Evolutionary conservation across 2,797 vertebrate genomes (phyloP).

Genomic region (Heterohyrax brucei): DNA sequence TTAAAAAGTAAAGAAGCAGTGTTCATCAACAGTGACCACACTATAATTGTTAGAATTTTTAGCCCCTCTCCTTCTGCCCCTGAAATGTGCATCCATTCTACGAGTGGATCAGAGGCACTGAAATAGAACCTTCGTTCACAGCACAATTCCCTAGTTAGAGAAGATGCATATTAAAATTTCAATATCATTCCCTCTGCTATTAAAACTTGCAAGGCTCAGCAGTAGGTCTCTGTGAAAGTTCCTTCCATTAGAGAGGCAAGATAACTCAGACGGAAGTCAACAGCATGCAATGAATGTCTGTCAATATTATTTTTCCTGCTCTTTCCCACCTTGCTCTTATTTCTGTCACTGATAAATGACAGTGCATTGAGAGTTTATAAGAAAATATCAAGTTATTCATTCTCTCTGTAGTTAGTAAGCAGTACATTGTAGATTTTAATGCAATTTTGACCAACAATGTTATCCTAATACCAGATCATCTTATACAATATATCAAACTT

Average conservation of each 20-base stretch:
- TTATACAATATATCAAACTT: background rate
- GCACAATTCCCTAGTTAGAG: background rate
- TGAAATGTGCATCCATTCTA: background rate
- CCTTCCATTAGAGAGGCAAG: background rate
- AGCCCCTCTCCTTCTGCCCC: background rate
- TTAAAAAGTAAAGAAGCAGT: background rate
- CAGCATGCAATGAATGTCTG: background rate
- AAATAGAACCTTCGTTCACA: background rate
- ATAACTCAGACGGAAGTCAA: background rate
- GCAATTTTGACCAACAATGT: background rate
- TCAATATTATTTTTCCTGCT: background rate
- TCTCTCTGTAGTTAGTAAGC: background rate
- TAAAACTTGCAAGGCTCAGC: background rate
- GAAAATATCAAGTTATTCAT: background rate
- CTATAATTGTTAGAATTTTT: background rate
- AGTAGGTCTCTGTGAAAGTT: background rate
- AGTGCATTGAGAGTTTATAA: background rate
- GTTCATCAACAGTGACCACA: background rate
- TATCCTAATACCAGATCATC: background rate
- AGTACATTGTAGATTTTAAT: background rate
- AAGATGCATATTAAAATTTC: slow-evolving; percentile 12
- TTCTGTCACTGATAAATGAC: background rate
- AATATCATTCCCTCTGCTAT: background rate
- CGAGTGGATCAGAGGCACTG: background rate
- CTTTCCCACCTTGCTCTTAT: background rate